Evolutionary conservation across 2,888 invertebrate genomes (phyloP).

Genomic region (Phasia obesa): DNA sequence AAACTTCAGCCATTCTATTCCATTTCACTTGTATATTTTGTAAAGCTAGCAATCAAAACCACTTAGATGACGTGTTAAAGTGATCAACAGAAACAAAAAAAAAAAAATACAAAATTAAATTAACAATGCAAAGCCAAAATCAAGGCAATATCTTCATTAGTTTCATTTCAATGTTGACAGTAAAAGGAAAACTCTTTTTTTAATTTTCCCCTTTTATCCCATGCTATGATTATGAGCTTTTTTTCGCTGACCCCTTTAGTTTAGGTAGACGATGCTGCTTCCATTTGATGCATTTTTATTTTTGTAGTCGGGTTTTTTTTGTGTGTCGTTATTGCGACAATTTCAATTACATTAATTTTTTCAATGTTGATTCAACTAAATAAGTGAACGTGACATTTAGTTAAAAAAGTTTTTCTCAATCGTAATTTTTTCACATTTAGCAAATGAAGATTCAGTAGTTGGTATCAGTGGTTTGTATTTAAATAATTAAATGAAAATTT

Average conservation of each 20-base stretch:
- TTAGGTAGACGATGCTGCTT: background rate
- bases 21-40: background rate
- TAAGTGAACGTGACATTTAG: constrained; percentile 69
- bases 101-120: constrained; percentile 11
- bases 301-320: background rate
- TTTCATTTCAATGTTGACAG: constrained; percentile 36
- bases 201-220: constrained; percentile 2
- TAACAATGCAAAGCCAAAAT: background rate
- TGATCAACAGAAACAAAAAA: background rate
- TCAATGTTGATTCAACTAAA: constrained; percentile 69
- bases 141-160: background rate
- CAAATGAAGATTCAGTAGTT: constrained; percentile 38
- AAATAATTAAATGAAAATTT: background rate
- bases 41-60: background rate
- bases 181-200: background rate
- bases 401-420: constrained; percentile 7
- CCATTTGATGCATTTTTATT: background rate
- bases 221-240: background rate
- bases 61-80: background rate
- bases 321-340: constrained; percentile 27
- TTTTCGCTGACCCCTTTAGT: background rate
- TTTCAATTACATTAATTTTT: constrained; percentile 63
- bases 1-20: background rate
- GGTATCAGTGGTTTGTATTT: background rate
- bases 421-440: constrained; percentile 3